phyloP scores from a whole-genome alignment of 2,113 vertebrate species.

The Hippocampus abdominalis region DNA sequence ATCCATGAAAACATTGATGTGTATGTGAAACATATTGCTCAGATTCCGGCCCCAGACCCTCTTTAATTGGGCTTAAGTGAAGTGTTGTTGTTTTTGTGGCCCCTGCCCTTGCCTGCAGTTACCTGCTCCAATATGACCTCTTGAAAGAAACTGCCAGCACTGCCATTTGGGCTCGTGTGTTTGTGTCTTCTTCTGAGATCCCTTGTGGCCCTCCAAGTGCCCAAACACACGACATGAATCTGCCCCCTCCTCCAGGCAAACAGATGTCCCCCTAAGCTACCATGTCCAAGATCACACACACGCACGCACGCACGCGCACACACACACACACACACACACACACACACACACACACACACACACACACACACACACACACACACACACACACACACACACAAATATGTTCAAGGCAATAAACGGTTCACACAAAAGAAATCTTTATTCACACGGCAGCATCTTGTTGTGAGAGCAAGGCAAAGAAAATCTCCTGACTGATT shows the following conservation, averaged over 20 bases:
- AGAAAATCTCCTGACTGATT: not conserved
- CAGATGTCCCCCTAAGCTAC: slow-evolving; percentile 65
- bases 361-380: slow-evolving; percentile 24
- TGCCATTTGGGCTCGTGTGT: slow-evolving; percentile 41
- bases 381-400: not conserved
- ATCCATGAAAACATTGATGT: slow-evolving; percentile 3
- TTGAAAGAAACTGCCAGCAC: slow-evolving; percentile 36
- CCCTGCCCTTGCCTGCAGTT: slow-evolving; percentile 53
- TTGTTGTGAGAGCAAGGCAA: not conserved
- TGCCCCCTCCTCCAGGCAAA: slow-evolving; percentile 69
- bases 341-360: slow-evolving; percentile 22
- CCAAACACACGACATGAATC: slow-evolving; percentile 27
- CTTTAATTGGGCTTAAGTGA: slow-evolving; percentile 51
- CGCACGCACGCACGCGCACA: slow-evolving; percentile 4
- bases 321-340: slow-evolving; percentile 7
- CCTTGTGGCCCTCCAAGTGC: slow-evolving; percentile 21
- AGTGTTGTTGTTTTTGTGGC: slow-evolving; percentile 60
- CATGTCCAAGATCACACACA: slow-evolving; percentile 30
- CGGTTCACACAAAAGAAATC: slow-evolving; percentile 1
- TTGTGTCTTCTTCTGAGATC: slow-evolving; percentile 31
- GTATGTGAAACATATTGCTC: slow-evolving; percentile 44
- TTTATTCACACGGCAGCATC: not conserved
- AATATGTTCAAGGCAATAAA: not conserved
- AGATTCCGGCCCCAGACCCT: slow-evolving; percentile 22
- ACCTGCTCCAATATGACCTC: slow-evolving; percentile 44